Evolutionary conservation across 1,140 invertebrate species (phyloP).

Genomic region (Ceratitis capitata): DNA sequence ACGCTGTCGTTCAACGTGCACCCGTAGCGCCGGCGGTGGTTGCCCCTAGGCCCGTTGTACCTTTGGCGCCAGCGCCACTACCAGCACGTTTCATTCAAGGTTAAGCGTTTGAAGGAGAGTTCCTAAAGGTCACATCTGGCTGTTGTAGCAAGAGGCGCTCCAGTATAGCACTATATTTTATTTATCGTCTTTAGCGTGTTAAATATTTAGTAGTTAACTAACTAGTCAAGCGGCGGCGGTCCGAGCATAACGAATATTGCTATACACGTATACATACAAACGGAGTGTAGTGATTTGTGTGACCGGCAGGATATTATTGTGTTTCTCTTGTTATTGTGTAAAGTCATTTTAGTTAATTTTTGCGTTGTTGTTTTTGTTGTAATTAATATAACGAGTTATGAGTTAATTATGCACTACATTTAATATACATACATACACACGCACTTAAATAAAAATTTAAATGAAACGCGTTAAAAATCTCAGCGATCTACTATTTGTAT

Average conservation of each 20-base stretch:
- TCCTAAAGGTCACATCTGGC: not conserved
- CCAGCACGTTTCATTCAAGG: conserved; percentile 33
- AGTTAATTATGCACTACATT: not conserved
- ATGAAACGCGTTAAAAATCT: not conserved
- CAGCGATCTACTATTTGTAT: not conserved
- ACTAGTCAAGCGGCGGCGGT: not conserved
- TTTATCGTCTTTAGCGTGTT: not conserved
- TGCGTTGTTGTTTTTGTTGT: conserved; percentile 25
- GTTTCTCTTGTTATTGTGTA: conserved; percentile 39
- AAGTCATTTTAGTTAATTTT: conserved; percentile 36
- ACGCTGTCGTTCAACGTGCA: conserved; percentile 68
- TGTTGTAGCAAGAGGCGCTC: not conserved
- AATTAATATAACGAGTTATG: not conserved
- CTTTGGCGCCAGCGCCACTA: conserved; percentile 47
- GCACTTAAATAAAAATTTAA: not conserved
- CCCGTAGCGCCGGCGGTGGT: conserved; percentile 52
- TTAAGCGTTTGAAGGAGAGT: not conserved
- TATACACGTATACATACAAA: too few species aligned
- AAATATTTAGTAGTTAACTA: not conserved
- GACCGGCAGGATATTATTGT: not conserved
- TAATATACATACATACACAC: not conserved
- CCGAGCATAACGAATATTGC: too few species aligned
- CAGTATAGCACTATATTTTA: not conserved
- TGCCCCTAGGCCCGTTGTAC: conserved; percentile 46
- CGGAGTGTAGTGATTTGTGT: not conserved